phyloP scores from a whole-genome alignment of 2,888 invertebrate species.

The Drosophila infuscata region DNA sequence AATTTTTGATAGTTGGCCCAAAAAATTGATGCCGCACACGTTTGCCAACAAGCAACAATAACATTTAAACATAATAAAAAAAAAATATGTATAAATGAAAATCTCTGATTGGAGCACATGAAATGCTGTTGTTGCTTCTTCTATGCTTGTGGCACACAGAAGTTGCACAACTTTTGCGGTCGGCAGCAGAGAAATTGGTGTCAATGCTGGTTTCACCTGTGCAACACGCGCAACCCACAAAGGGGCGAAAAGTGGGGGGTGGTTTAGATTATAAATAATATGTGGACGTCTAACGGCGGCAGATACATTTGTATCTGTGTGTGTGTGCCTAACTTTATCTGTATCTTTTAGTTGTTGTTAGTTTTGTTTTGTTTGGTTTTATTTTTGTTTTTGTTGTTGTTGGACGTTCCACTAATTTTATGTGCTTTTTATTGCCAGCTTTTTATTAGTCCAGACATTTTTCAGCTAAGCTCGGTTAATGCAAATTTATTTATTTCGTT shows the following conservation, averaged over 20 bases:
- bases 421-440: conserved; percentile 77
- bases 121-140: neutral
- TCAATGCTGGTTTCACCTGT: conserved; percentile 66
- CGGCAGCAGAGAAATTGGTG: conserved; percentile 36
- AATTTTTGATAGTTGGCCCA: conserved; percentile 20
- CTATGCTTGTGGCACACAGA: conserved; percentile 15
- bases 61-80: conserved; percentile 28
- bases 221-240: conserved; percentile 60
- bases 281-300: conserved; percentile 43
- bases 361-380: neutral
- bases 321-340: neutral
- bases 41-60: conserved; percentile 19
- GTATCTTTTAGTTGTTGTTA: conserved; percentile 18
- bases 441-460: conserved; percentile 77
- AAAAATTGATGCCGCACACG: conserved; percentile 42
- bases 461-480: conserved; percentile 74
- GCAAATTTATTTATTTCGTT: conserved; percentile 76
- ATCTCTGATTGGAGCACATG: neutral
- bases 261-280: conserved; percentile 70
- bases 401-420: conserved; percentile 71
- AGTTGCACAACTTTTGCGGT: conserved; percentile 46
- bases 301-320: conserved; percentile 60
- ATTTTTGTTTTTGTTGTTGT: neutral
- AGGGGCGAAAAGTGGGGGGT: neutral
- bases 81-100: conserved; percentile 5